Conservation (phyloP, 2,888 invertebrate species). For the Synergus itoensis region DNA sequence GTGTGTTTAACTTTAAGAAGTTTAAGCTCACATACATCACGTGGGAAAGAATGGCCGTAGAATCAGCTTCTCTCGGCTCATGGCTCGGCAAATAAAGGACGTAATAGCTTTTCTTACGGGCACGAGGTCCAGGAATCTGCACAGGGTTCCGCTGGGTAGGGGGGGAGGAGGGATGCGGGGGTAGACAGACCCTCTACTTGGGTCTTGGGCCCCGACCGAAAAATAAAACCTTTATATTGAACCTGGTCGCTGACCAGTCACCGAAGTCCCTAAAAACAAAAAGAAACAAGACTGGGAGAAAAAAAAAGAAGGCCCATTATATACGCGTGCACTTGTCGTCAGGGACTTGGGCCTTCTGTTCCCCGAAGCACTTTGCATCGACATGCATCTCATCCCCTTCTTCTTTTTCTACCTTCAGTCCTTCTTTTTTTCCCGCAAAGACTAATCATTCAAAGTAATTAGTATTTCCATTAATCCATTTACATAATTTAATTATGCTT, state of each 20-base stretch:
- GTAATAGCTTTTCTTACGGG: constrained; percentile 42
- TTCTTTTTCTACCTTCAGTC: constrained; percentile 40
- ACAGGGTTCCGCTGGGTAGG: background rate
- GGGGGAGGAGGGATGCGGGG: background rate
- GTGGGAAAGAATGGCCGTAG: constrained; percentile 38
- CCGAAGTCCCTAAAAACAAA: constrained; percentile 47
- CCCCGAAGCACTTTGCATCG: constrained; percentile 64
- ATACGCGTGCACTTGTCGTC: constrained; percentile 65
- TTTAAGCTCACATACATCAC: constrained; percentile 39
- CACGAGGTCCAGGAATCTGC: constrained; percentile 41
- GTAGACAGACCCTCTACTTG: constrained; percentile 14
- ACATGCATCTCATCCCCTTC: constrained; percentile 52
- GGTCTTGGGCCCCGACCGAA: constrained; percentile 39
- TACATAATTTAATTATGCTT: constrained; percentile 30
- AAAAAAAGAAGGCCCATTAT: constrained; percentile 58
- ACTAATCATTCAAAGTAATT: constrained; percentile 41
- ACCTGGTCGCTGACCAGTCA: constrained; percentile 54
- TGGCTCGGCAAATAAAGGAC: constrained; percentile 42
- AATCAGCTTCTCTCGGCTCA: constrained; percentile 24
- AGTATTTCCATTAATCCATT: constrained; percentile 15
- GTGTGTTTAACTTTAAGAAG: constrained; percentile 32
- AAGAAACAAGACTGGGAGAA: constrained; percentile 41
- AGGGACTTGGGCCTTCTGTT: constrained; percentile 52
- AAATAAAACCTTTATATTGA: constrained; percentile 61
- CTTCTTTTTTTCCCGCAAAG: constrained; percentile 43